Evolutionary conservation across 2,888 invertebrate genomes (phyloP).

Genomic region (Geophilus truncorum): DNA sequence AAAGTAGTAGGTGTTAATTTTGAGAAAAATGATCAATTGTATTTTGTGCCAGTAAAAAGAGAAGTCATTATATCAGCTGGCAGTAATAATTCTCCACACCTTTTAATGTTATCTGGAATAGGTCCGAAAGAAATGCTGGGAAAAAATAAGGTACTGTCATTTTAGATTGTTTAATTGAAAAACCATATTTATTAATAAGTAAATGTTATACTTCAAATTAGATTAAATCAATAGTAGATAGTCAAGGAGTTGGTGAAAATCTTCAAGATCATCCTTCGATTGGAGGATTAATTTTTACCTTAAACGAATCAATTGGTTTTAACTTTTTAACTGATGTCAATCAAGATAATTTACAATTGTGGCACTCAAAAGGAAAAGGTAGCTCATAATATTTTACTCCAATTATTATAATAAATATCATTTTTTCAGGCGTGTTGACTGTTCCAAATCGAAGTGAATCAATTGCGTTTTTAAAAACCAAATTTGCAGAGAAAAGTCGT

Average conservation of each 20-base stretch:
- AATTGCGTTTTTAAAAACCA: neutral
- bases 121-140: neutral
- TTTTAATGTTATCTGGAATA: neutral
- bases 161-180: too few species aligned
- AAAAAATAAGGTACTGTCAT: neutral
- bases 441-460: conserved; percentile 16
- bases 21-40: too few species aligned
- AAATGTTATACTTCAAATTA: too few species aligned
- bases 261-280: conserved; percentile 51
- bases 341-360: neutral
- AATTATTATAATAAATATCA: neutral
- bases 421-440: neutral
- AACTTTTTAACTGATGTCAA: conserved; percentile 13
- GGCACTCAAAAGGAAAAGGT: neutral
- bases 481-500: neutral
- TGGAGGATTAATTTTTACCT: conserved; percentile 37
- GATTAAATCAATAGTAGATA: conserved; percentile 49
- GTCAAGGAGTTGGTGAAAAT: conserved; percentile 53
- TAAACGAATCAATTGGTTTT: conserved; percentile 23
- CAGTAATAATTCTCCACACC: neutral
- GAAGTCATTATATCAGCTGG: neutral
- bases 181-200: too few species aligned
- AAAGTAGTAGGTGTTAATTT: too few species aligned
- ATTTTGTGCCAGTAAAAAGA: too few species aligned
- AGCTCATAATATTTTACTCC: neutral